Conservation (phyloP, 2,888 invertebrate genomes). For the Megastigmus dorsalis region DNA sequence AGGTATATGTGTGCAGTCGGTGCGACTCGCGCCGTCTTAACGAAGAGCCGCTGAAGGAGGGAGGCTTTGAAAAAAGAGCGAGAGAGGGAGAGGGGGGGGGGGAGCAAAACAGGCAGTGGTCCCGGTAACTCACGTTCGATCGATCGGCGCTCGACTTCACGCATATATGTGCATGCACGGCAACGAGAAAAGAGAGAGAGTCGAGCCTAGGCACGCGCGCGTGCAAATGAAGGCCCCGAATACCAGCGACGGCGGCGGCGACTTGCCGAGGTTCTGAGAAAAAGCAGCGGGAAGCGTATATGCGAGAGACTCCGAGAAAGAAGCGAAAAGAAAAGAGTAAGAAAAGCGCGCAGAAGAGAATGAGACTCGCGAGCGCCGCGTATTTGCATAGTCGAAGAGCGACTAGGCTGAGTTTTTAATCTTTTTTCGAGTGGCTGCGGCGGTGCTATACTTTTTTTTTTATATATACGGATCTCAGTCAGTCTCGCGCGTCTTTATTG, state of each 20-base stretch:
- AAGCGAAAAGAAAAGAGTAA: neutral
- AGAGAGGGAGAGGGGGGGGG: neutral
- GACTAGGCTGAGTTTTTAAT: neutral
- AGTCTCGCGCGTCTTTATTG: no score
- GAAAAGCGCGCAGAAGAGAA: neutral
- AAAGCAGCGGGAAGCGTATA: constrained; percentile 1
- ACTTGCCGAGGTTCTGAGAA: constrained; percentile 27
- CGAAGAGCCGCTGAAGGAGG: constrained; percentile 40
- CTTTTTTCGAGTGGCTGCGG: neutral
- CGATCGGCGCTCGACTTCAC: constrained; percentile 49
- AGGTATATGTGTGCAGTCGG: constrained; percentile 14
- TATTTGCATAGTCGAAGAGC: constrained; percentile 6
- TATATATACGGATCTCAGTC: no score
- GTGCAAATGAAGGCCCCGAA: constrained; percentile 41
- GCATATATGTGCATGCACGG: constrained; percentile 37
- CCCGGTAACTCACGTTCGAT: constrained; percentile 52
- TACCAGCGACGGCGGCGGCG: neutral
- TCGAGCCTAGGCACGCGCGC: constrained; percentile 16
- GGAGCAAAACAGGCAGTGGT: constrained; percentile 13
- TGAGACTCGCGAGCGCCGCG: neutral
- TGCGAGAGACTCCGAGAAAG: no score
- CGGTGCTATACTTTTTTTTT: no score
- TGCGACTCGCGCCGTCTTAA: constrained; percentile 34
- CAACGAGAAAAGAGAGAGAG: neutral
- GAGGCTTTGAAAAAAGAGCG: neutral